Conservation (phyloP, 2,113 vertebrate species). For the Scartelaos histophorus region DNA sequence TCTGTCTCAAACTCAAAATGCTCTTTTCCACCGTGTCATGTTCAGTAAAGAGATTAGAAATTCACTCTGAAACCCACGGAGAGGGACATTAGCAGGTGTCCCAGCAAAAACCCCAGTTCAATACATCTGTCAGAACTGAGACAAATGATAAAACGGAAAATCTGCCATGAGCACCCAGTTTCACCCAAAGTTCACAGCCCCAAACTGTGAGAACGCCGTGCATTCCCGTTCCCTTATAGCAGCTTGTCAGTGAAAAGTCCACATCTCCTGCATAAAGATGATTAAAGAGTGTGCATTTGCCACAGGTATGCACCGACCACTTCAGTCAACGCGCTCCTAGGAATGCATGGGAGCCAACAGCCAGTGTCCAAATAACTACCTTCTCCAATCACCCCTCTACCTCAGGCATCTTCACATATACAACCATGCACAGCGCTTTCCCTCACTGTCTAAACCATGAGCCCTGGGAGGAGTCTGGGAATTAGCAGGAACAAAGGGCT, state of each 20-base stretch:
- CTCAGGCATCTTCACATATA: slow-evolving; percentile 44
- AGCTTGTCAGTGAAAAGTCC: slow-evolving; percentile 40
- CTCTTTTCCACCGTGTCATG: too few species aligned
- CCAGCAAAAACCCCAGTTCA: not conserved
- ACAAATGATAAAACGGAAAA: not conserved
- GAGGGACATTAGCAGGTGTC: not conserved
- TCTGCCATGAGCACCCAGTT: slow-evolving; percentile 16
- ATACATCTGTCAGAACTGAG: not conserved
- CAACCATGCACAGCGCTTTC: slow-evolving; percentile 34
- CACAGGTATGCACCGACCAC: slow-evolving; percentile 63
- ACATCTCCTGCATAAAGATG: slow-evolving; percentile 45
- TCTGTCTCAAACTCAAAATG: too few species aligned
- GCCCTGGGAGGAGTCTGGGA: slow-evolving; percentile 46
- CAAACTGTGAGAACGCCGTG: slow-evolving; percentile 56
- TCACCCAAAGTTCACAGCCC: slow-evolving; percentile 24
- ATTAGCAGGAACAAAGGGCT: slow-evolving; percentile 27
- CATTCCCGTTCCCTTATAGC: slow-evolving; percentile 26
- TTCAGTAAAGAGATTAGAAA: too few species aligned
- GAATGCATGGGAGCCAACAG: slow-evolving; percentile 57
- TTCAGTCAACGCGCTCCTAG: slow-evolving; percentile 23
- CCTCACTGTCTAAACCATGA: slow-evolving; percentile 33
- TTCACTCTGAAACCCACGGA: too few species aligned
- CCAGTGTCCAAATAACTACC: slow-evolving; percentile 45
- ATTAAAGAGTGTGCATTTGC: slow-evolving; percentile 62
- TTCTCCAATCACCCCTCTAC: slow-evolving; percentile 31